Base-by-base conservation (phyloP, 2,888 invertebrate species). In the Mesorhabditis belari region DNA sequence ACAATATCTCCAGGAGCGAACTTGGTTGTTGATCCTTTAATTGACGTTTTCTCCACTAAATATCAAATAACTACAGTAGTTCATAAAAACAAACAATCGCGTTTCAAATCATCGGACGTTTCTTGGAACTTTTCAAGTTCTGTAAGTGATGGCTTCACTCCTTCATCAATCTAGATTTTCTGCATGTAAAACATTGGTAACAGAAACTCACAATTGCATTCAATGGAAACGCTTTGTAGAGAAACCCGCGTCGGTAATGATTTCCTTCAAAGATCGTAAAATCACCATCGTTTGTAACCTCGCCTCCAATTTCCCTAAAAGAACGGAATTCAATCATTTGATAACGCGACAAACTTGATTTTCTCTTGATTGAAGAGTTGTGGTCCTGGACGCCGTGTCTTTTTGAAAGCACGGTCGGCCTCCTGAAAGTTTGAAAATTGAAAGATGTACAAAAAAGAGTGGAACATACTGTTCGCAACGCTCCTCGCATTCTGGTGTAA, bases 1-100 rank as follows among this genome's bases (percentile, higher is more conserved):
- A 99, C 95, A 80, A 93, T 92, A 81, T 99, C 98, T 0, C 96
- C 96, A 82, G 93, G 90, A 0, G 91, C 90, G 81, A 96, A 93
- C 1, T 89, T 90, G 83, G 95, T 94, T 3, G 85, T 85, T 0
- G 86, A 83, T 9, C 88, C 85, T 49, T 87, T 86, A 2, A 79
- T 64, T 3, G 75, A 69, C 26, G 81, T 81, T 1, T 58, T 60
- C 60, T 77, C 77, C 58, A 81, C 72, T 75, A 51, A 52, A 68
- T 65, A 3, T 9, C 55, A 9, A 17, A 25, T 49, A 54, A n/a
- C 50, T 54, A 57, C 29, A n/a, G 57, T 57, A 50, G 51, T 9
- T 9, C 26, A n/a, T n/a, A n/a, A n/a, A n/a, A 25, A 62, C 75
- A 57, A 80, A 83, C 84, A 73, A 66, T 85, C 83, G 58, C 64